phyloP scores from a whole-genome alignment of 2,797 vertebrate genomes.

The Gobio occitaniae region DNA sequence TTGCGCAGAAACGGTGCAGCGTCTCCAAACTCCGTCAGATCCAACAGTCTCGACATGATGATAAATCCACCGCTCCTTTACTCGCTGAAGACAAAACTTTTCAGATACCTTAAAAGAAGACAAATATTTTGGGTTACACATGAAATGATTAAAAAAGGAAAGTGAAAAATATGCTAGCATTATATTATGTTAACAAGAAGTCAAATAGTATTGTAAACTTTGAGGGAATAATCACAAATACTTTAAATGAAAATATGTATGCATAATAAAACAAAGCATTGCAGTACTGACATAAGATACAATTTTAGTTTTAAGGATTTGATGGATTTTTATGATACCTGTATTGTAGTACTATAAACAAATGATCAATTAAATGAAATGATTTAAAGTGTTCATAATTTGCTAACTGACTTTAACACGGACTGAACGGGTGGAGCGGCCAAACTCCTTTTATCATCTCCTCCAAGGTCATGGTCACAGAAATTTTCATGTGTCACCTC shows the following conservation, averaged over 20 bases:
- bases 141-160: slow-evolving; percentile 31
- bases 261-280: not conserved
- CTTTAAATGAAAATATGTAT: not conserved
- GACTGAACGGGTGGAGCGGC: slow-evolving; percentile 79
- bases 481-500: slow-evolving; percentile 95
- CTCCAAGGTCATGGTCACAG: slow-evolving; percentile 95
- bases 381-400: slow-evolving; percentile 16
- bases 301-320: not conserved
- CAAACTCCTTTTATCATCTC: slow-evolving; percentile 88
- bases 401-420: slow-evolving; percentile 60
- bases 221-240: not conserved
- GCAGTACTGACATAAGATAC: not conserved
- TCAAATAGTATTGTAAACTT: not conserved
- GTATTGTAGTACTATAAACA: not conserved
- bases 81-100: slow-evolving; percentile 14
- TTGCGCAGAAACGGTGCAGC: slow-evolving; percentile 90
- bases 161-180: slow-evolving; percentile 19
- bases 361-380: slow-evolving; percentile 3
- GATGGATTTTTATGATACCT: not conserved
- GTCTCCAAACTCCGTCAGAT: slow-evolving; percentile 86
- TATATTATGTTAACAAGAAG: not conserved
- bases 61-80: slow-evolving; percentile 52
- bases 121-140: not conserved
- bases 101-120: slow-evolving; percentile 38
- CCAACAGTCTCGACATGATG: slow-evolving; percentile 81